Conservation (phyloP, 2,888 invertebrate species). For the Thera obeliscata region DNA sequence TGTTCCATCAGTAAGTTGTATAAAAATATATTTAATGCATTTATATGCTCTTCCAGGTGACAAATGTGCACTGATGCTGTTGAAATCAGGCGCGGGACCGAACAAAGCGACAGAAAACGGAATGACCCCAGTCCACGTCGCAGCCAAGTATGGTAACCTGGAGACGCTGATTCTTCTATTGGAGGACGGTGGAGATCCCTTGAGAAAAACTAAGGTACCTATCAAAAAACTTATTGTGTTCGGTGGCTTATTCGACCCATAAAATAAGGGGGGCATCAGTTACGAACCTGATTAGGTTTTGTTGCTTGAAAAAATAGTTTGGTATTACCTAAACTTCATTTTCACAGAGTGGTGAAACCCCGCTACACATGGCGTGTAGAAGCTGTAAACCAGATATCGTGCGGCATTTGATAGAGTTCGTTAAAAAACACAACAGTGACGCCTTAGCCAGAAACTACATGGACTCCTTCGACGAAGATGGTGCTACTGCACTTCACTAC, state of each 20-base stretch:
- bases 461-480: constrained; percentile 94
- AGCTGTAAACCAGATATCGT: constrained; percentile 94
- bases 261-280: not conserved
- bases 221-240: not conserved
- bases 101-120: constrained; percentile 98
- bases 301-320: not conserved
- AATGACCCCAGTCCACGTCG: constrained; percentile 98
- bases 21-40: not conserved
- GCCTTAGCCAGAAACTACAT: constrained; percentile 93
- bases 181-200: constrained; percentile 97
- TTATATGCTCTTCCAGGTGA: constrained; percentile 54
- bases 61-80: constrained; percentile 96
- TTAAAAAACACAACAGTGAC: constrained; percentile 89
- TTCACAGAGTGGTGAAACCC: constrained; percentile 94
- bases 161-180: constrained; percentile 93
- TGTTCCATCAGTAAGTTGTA: too few species aligned
- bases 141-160: constrained; percentile 96
- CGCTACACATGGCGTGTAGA: constrained; percentile 96
- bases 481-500: constrained; percentile 97
- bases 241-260: not conserved
- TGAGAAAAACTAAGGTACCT: constrained; percentile 93
- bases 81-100: constrained; percentile 98
- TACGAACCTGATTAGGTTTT: not conserved
- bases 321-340: constrained; percentile 8
- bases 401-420: constrained; percentile 92